phyloP scores from a whole-genome alignment of 2,888 invertebrate genomes.

The Tigriopus californicus region DNA sequence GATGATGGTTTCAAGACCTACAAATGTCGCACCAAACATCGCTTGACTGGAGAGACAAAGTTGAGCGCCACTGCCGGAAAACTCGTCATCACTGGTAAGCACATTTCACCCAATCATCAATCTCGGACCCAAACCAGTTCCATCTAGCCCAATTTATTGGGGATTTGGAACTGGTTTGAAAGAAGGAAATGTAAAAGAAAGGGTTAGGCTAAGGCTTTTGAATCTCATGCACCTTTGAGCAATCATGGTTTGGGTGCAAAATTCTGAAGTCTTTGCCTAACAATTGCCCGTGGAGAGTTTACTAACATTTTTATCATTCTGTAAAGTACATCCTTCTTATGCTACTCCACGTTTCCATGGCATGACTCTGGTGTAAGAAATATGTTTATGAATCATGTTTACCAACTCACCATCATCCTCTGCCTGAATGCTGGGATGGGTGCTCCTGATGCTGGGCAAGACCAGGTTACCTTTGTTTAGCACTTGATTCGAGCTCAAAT shows the following conservation, averaged over 20 bases:
- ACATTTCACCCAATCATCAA: neutral
- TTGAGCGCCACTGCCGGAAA: slow-evolving; percentile 82
- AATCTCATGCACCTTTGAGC: too few relatives aligned
- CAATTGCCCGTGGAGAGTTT: too few relatives aligned
- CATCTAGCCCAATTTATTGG: neutral
- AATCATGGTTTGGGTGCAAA: too few relatives aligned
- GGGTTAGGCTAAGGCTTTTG: too few relatives aligned
- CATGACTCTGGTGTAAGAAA: too few relatives aligned
- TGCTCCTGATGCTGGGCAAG: slow-evolving; percentile 45
- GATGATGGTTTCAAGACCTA: slow-evolving; percentile 86
- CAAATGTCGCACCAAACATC: slow-evolving; percentile 80
- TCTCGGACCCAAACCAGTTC: neutral
- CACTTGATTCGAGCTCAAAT: too few relatives aligned
- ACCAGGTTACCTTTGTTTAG: too few relatives aligned
- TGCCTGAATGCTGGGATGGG: slow-evolving; percentile 98
- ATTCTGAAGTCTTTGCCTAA: too few relatives aligned
- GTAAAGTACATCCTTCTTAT: too few relatives aligned
- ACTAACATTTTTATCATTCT: too few relatives aligned
- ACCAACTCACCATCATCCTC: slow-evolving; percentile 19
- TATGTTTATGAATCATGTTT: too few relatives aligned
- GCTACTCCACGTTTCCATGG: too few relatives aligned
- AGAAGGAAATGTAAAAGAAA: neutral
- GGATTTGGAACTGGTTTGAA: neutral
- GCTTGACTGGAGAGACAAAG: slow-evolving; percentile 76
- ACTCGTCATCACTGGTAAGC: slow-evolving; percentile 85